phyloP scores from a whole-genome alignment of 2,113 vertebrate species.

The Tragulus kanchil region DNA sequence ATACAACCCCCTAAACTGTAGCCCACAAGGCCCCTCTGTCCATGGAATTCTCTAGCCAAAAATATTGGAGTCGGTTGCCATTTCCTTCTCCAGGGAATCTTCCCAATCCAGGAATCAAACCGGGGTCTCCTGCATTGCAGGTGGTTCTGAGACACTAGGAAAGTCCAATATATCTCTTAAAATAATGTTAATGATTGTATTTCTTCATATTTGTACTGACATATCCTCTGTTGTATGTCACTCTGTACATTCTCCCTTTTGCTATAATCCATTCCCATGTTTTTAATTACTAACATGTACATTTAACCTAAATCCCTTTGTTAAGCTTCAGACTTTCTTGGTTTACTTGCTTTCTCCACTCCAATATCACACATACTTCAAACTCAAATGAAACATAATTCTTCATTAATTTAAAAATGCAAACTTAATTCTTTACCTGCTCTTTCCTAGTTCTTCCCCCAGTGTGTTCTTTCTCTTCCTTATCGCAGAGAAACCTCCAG shows the following conservation, averaged over 20 bases:
- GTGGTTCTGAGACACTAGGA: background rate
- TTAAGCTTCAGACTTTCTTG: background rate
- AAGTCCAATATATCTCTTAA: background rate
- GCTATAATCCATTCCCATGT: background rate
- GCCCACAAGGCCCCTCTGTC: too few species aligned
- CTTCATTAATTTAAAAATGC: background rate
- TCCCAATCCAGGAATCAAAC: background rate
- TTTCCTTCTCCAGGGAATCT: background rate
- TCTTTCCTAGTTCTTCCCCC: background rate
- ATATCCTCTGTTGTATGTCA: background rate
- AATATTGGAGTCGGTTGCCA: background rate
- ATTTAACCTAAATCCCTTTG: background rate
- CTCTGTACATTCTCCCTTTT: background rate
- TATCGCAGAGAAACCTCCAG: background rate
- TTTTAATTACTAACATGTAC: background rate
- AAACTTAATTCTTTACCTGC: background rate
- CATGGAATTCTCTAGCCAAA: too few species aligned
- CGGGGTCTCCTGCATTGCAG: background rate
- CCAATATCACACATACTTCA: background rate
- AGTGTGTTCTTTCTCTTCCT: background rate
- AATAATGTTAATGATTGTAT: background rate
- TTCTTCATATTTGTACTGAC: background rate
- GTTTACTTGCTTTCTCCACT: background rate
- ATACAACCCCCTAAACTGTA: background rate
- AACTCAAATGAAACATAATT: background rate